Evolutionary conservation across 2,113 vertebrate species (phyloP).

Genomic region (Rhinolophus ferrumequinum): DNA sequence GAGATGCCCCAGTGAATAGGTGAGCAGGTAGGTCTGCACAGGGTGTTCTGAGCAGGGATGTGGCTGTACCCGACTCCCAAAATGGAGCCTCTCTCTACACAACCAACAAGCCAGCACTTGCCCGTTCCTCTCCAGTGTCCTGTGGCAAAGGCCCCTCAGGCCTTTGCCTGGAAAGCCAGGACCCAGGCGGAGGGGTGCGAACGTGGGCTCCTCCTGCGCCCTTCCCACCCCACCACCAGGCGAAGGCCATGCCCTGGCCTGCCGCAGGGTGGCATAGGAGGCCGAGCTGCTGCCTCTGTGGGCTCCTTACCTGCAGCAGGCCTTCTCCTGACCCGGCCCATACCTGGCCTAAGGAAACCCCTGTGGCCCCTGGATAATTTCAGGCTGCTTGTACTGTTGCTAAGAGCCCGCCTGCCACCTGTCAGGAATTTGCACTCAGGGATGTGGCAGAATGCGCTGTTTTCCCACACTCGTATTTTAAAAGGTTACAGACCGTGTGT

Average conservation of each 20-base stretch:
- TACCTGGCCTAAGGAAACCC: conserved; percentile 66
- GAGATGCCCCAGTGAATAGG: accelerated
- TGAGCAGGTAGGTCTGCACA: background rate
- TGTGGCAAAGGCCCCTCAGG: background rate
- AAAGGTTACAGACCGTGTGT: conserved; percentile 93
- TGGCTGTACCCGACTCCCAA: accelerated
- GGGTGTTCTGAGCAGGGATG: background rate
- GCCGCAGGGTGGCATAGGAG: background rate
- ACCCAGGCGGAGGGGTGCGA: accelerated
- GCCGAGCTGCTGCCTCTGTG: background rate
- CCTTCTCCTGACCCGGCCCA: background rate
- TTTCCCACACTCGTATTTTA: conserved; percentile 94
- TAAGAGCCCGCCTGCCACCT: conserved; percentile 91
- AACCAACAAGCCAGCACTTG: accelerated
- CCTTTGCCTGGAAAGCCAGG: background rate
- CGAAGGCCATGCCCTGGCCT: background rate
- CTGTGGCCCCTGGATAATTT: conserved; percentile 85
- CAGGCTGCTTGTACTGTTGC: conserved; percentile 88
- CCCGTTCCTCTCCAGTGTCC: background rate
- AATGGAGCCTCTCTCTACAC: background rate
- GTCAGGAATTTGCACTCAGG: conserved; percentile 88
- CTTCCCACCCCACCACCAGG: background rate
- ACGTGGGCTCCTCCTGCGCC: accelerated
- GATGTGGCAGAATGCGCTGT: conserved; percentile 86
- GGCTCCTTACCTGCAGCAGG: background rate